Conservation (phyloP, 2,113 vertebrate genomes). For the Acanthisitta chloris region DNA sequence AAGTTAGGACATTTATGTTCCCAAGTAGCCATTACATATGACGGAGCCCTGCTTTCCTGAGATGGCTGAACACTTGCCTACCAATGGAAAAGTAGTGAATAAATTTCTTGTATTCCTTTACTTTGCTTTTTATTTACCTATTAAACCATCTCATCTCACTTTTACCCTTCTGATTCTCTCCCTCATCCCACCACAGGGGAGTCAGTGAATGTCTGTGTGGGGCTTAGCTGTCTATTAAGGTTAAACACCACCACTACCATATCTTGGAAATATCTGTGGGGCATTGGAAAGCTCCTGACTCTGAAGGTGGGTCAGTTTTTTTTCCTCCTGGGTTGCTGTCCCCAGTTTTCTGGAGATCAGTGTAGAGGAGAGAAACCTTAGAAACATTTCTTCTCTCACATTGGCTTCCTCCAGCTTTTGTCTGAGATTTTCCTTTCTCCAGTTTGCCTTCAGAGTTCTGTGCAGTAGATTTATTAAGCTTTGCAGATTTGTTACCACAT, state of each 20-base stretch:
- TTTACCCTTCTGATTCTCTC: background rate
- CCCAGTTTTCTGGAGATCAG: background rate
- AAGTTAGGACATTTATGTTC: background rate
- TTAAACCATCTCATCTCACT: background rate
- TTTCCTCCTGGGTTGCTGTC: background rate
- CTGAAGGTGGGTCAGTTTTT: background rate
- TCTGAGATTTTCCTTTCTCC: background rate
- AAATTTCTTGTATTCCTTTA: background rate
- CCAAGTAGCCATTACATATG: rapidly evolving
- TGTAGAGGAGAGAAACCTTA: background rate
- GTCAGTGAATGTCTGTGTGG: background rate
- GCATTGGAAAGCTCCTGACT: background rate
- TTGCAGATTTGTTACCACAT: background rate
- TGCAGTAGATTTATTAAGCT: background rate
- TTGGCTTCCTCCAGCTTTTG: background rate
- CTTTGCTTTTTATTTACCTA: background rate
- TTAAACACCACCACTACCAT: background rate
- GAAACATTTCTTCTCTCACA: background rate
- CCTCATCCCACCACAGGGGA: rapidly evolving
- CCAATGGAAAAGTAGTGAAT: background rate
- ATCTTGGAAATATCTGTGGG: background rate
- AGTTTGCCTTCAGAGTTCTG: background rate
- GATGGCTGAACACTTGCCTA: background rate
- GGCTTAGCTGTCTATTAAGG: background rate
- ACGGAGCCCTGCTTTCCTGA: background rate